Evolutionary conservation across 2,797 vertebrate genomes (phyloP).

Genomic region (Macropus fuliginosus): DNA sequence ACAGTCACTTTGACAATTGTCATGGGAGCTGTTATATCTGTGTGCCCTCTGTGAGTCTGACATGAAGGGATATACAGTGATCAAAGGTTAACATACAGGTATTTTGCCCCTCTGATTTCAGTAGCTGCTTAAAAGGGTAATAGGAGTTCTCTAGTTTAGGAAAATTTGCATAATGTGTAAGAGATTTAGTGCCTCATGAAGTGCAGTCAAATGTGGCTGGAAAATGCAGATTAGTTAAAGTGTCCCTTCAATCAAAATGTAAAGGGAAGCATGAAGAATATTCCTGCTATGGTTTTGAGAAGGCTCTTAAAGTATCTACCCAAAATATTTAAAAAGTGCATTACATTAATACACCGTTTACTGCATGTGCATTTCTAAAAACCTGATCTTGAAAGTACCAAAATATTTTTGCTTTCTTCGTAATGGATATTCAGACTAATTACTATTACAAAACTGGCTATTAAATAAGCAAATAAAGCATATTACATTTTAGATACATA

Average conservation of each 20-base stretch:
- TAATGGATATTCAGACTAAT: neutral
- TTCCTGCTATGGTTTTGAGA: constrained; percentile 4
- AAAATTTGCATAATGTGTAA: constrained; percentile 31
- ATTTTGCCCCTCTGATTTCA: constrained; percentile 58
- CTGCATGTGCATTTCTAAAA: neutral
- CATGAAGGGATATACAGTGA: neutral
- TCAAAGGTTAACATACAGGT: neutral
- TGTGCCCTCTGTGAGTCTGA: neutral
- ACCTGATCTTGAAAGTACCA: neutral
- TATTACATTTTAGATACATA: neutral
- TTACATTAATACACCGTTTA: neutral
- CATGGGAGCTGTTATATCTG: neutral
- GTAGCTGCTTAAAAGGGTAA: constrained; percentile 10
- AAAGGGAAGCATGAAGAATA: constrained; percentile 41
- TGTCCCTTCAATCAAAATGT: constrained; percentile 24
- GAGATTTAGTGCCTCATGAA: constrained; percentile 31
- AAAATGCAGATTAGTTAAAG: constrained; percentile 54
- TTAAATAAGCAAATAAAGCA: neutral
- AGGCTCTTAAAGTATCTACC: constrained; percentile 60
- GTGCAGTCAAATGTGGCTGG: constrained; percentile 17
- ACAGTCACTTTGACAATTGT: constrained; percentile 63
- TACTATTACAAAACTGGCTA: neutral
- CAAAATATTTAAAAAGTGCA: constrained; percentile 27
- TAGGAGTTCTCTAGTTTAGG: neutral
- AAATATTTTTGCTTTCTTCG: neutral